These are phyloP conservation scores for Megalonaias nervosa DNA, from an alignment of 1,140 invertebrate species.

Conservation along the genomic window DNA sequence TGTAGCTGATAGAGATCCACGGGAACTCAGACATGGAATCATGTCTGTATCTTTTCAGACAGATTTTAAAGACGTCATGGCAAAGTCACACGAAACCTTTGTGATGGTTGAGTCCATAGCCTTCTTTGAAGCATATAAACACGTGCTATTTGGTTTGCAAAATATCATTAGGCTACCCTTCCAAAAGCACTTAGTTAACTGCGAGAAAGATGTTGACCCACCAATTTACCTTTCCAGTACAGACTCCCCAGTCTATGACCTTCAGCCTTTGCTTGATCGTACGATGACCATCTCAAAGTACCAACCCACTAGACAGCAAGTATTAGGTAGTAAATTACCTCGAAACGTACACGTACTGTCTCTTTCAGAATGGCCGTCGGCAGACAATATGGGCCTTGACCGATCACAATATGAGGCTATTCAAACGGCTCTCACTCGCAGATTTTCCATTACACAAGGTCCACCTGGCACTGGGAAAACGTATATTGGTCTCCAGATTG, in stretches of 20 bases:
- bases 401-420: constrained; percentile 71
- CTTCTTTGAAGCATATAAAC: constrained; percentile 73
- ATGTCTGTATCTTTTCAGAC: constrained; percentile 69
- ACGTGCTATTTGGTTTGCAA: constrained; percentile 69
- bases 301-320: too few species aligned
- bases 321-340: constrained; percentile 12
- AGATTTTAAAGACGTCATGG: constrained; percentile 23
- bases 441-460: constrained; percentile 81
- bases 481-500: constrained; percentile 66
- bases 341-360: constrained; percentile 7
- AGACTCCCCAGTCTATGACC: constrained; percentile 20
- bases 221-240: constrained; percentile 48
- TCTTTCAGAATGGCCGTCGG: constrained; percentile 47
- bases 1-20: constrained; percentile 76
- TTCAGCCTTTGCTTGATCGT: constrained; percentile 40
- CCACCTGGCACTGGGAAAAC: constrained; percentile 68
- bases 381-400: constrained; percentile 60
- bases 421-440: constrained; percentile 68
- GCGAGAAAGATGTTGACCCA: constrained; percentile 40
- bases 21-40: constrained; percentile 50
- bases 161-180: constrained; percentile 68
- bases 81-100: neutral
- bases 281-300: constrained; percentile 35
- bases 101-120: constrained; percentile 56
- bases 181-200: constrained; percentile 57